Evolutionary conservation across 1,140 invertebrate genomes (phyloP).

Genomic region (Spodoptera frugiperda): DNA sequence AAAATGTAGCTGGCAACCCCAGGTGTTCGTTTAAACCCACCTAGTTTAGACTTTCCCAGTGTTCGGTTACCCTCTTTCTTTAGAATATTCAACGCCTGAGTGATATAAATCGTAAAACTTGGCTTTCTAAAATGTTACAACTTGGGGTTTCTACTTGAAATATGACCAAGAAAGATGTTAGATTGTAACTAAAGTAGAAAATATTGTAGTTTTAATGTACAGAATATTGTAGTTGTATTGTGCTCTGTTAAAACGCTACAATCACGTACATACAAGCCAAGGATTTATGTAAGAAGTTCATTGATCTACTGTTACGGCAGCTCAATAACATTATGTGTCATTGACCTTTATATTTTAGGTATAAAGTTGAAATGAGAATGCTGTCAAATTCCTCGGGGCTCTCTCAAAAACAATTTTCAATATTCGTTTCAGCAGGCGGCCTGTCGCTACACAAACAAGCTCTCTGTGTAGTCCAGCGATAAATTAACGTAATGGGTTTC

Average conservation of each 20-base stretch:
- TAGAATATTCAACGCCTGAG: conserved; percentile 34
- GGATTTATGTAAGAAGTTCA: too few relatives aligned
- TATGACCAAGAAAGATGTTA: background rate
- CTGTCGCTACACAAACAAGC: too few relatives aligned
- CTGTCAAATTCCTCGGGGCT: too few relatives aligned
- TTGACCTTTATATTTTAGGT: too few relatives aligned
- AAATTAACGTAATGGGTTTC: background rate
- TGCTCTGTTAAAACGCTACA: too few relatives aligned
- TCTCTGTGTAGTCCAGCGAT: too few relatives aligned
- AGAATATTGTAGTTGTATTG: background rate
- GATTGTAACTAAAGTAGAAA: background rate
- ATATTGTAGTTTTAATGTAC: background rate
- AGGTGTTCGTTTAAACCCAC: background rate
- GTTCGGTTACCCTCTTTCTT: background rate
- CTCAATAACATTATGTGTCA: too few relatives aligned
- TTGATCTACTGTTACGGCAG: too few relatives aligned
- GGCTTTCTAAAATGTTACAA: conserved; percentile 32
- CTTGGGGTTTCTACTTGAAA: conserved; percentile 18
- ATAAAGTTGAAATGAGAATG: too few relatives aligned
- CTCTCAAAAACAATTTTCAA: too few relatives aligned
- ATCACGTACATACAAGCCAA: background rate
- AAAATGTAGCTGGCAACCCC: conserved; percentile 15
- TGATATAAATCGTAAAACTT: conserved; percentile 37
- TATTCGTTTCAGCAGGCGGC: too few relatives aligned
- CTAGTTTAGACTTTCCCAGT: conserved; percentile 10